Evolutionary conservation across 2,113 vertebrate species (phyloP), one percentile per base, ranked within the genome.

Genomic region (Monopterus albus): DNA sequence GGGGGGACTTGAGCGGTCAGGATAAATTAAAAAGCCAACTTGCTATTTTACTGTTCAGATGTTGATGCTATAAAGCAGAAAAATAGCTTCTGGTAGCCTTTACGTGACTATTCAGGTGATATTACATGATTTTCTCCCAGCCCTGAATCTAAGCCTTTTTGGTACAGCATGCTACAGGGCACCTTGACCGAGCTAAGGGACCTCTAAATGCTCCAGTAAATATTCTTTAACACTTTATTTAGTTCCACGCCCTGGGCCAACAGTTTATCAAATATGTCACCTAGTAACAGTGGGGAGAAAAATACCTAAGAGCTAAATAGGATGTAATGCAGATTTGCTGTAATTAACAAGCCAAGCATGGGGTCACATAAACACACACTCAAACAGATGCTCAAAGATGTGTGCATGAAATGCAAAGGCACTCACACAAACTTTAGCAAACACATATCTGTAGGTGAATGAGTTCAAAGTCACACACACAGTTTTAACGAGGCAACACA

Each of bases 151-250:
- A 81, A 85, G 79, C 56, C 80, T 77, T 82, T 87, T 83, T 92
- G 91, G 91, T 91, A 90, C 77, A 52, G 79, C 79, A 69, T 70
- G 59, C 72, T 72, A 58, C 75, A n/a, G n/a, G n/a, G n/a, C n/a
- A 79, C 57, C 78, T 81, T 90, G 87, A 87, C 88, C 83, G 83
- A 83, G 81, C 87, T n/a, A 78, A 72, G 87, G 79, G 85, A 86
- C 84, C 85, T 85, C 73, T 91, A 91, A 93, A 91, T 89, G 71
- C 81, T 63, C 87, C 72, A 80, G 90, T 93, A 93, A 94, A 92
- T 92, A 90, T 89, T 91, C 91, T 91, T 87, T 78, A 93, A 77
- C 87, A 92, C 87, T 88, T 90, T 85, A 87, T 90, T 91, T 81
- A 90, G 84, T 93, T 92, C 93, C 90, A 90, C 83, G 91, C 92